Evolutionary conservation across 2,888 invertebrate genomes (phyloP).

Genomic region (Tipula vernalis): DNA sequence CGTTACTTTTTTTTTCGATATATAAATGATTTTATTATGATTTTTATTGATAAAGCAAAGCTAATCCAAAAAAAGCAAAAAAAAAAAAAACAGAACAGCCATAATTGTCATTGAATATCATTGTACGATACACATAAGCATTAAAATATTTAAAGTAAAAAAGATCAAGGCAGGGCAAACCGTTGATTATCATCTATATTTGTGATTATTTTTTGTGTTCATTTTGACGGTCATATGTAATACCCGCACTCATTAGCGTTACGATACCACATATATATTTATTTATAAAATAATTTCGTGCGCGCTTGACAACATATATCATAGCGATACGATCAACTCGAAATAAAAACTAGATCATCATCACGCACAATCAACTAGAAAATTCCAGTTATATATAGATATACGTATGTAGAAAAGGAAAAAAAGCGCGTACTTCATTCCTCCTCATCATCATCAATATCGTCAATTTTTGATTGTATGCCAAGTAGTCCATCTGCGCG

Average conservation of each 20-base stretch:
- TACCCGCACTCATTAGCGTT: not conserved
- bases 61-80: not conserved
- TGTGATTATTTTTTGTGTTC: not conserved
- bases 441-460: not conserved
- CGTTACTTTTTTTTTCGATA: not conserved
- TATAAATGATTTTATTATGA: not conserved
- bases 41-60: not conserved
- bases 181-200: not conserved
- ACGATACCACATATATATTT: not conserved
- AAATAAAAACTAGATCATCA: not conserved
- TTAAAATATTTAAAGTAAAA: not conserved
- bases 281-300: not conserved
- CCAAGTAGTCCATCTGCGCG: not conserved
- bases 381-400: not conserved
- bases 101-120: not conserved
- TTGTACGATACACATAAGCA: not conserved
- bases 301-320: not conserved
- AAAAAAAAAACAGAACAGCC: not conserved
- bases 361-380: not conserved
- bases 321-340: not conserved
- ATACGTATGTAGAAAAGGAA: not conserved
- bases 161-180: not conserved
- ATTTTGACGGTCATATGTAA: not conserved
- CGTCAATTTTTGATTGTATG: not conserved
- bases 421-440: not conserved